Percentiles rank a stretch among this genome's conserved stretches.
These are phyloP conservation scores for Hippoglossus stenolepis DNA, from an alignment of 2,113 vertebrate species.

Conservation along the genomic window DNA sequence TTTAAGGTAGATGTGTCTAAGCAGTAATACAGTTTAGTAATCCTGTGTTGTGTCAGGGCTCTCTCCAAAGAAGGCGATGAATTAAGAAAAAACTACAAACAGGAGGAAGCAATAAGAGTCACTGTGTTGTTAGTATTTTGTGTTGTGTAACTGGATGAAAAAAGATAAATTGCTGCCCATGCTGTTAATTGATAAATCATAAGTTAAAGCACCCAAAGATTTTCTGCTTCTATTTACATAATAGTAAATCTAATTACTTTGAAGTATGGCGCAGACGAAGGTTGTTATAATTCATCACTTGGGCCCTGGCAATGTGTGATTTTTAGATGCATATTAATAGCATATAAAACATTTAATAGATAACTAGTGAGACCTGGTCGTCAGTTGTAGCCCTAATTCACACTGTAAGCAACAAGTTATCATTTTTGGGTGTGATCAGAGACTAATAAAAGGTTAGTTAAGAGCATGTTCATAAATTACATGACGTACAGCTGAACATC, in stretches of 20 bases:
- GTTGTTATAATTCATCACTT: background rate
- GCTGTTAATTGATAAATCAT: background rate
- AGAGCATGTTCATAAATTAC: background rate
- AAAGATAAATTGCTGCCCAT: background rate
- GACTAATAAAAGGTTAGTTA: too few species aligned
- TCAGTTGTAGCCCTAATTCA: slow-evolving; percentile 1
- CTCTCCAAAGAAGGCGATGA: slow-evolving; percentile 7
- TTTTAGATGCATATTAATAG: slow-evolving; percentile 13
- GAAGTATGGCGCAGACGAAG: background rate
- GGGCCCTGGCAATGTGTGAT: background rate
- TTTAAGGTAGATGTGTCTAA: slow-evolving; percentile 2
- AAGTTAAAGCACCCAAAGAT: background rate
- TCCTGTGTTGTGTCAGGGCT: slow-evolving; percentile 17
- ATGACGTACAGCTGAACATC: background rate
- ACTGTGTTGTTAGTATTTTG: background rate
- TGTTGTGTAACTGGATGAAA: background rate
- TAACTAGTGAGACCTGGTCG: background rate
- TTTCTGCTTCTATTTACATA: background rate
- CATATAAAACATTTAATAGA: background rate
- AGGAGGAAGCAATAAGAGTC: background rate
- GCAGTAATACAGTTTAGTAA: background rate
- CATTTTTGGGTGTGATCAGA: background rate
- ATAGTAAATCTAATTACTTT: background rate
- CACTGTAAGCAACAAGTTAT: slow-evolving; percentile 23
- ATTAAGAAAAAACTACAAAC: background rate